These are phyloP conservation scores for Mesocentrotus franciscanus DNA, from an alignment of 53 echinoderm and acorn worm genomes.

Conservation along the genomic window DNA sequence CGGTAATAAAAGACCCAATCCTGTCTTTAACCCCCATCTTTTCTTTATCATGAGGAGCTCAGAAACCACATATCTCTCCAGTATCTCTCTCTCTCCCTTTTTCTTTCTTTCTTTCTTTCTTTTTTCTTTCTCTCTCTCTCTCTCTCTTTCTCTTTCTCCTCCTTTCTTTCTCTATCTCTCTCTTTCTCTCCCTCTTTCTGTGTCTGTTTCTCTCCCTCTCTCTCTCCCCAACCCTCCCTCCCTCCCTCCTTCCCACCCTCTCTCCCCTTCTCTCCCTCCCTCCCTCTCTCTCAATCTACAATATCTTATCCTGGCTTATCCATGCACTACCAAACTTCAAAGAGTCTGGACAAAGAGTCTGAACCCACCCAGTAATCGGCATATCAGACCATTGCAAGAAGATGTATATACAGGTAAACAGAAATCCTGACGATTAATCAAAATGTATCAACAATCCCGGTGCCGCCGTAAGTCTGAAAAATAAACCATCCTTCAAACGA, in stretches of 20 bases:
- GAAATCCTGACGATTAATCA: not conserved
- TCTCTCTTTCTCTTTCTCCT: not conserved
- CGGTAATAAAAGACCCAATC: too few species aligned
- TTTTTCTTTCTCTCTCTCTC: not conserved
- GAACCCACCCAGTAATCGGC: not conserved
- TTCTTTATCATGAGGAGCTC: too few species aligned
- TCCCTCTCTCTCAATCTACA: not conserved
- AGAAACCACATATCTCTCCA: not conserved
- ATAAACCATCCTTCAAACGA: not conserved
- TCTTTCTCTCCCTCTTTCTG: not conserved
- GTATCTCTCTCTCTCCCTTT: not conserved
- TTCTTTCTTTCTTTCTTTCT: too few species aligned
- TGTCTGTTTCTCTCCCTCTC: not conserved
- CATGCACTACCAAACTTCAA: not conserved
- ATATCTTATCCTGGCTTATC: not conserved
- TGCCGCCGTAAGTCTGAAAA: constrained; percentile 9
- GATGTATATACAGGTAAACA: not conserved
- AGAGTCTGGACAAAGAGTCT: not conserved
- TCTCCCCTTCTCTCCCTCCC: not conserved
- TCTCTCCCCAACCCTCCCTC: not conserved
- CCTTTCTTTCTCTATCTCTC: not conserved
- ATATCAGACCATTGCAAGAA: not conserved
- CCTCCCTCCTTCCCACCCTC: not conserved
- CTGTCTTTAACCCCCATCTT: too few species aligned
- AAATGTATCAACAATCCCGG: not conserved